These are phyloP conservation scores for Ctenopoma multispine DNA, from an alignment of 2,797 vertebrate species.

Conservation along the genomic window DNA sequence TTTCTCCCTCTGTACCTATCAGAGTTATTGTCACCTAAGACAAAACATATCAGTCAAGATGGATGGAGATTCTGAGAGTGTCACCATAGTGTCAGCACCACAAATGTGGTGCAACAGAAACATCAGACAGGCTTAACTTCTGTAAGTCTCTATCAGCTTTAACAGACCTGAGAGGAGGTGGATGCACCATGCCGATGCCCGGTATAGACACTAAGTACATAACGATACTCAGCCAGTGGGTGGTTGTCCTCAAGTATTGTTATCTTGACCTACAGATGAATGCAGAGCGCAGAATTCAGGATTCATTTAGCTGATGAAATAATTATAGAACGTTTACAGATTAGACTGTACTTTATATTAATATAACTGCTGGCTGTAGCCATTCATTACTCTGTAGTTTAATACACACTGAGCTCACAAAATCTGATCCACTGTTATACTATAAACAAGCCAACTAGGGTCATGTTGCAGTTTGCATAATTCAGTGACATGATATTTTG, in stretches of 20 bases:
- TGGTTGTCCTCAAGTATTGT: constrained; percentile 93
- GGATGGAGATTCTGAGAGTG: background rate
- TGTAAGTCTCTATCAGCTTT: background rate
- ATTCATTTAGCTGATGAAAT: background rate
- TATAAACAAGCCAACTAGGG: too few species aligned
- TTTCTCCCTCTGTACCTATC: constrained; percentile 90
- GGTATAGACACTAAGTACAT: constrained; percentile 91
- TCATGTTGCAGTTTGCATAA: too few species aligned
- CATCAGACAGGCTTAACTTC: background rate
- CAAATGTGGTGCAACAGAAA: background rate
- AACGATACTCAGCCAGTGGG: constrained; percentile 92
- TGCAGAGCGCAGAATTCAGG: background rate
- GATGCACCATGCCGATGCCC: constrained; percentile 91
- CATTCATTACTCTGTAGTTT: background rate
- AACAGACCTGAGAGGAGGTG: constrained; percentile 91
- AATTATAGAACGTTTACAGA: background rate
- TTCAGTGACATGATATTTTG: too few species aligned
- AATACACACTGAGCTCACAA: background rate
- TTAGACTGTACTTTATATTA: background rate
- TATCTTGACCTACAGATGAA: constrained; percentile 88
- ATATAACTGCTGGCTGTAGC: background rate
- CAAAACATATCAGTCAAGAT: constrained; percentile 8
- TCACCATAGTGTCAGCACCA: background rate
- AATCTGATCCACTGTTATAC: background rate
- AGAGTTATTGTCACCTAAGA: constrained; percentile 92